Evolutionary conservation across 2,888 invertebrate genomes (phyloP).

Genomic region (Ornithoptera alexandrae): DNA sequence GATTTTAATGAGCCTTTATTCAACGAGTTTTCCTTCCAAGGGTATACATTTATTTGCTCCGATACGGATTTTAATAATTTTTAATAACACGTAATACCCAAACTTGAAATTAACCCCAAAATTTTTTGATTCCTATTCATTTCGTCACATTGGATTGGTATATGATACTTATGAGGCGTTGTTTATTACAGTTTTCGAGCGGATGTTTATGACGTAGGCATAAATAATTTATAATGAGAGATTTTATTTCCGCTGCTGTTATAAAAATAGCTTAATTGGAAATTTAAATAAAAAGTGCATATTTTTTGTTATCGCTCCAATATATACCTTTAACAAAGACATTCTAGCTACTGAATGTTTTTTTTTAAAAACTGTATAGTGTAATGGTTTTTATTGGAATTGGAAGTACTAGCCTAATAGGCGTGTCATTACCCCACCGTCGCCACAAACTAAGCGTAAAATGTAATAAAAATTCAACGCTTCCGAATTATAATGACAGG

Average conservation of each 20-base stretch:
- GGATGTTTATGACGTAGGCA: conserved; percentile 6
- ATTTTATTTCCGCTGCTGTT: conserved; percentile 5
- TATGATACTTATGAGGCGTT: conserved; percentile 8
- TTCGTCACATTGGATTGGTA: conserved; percentile 5
- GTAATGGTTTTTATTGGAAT: not conserved
- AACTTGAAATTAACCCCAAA: not conserved
- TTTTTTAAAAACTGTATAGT: too few species aligned
- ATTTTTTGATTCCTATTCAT: conserved; percentile 10
- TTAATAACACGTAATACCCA: not conserved
- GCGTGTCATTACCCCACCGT: conserved; percentile 61
- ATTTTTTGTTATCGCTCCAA: too few species aligned
- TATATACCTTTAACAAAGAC: too few species aligned
- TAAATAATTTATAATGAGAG: conserved; percentile 11
- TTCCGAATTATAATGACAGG: conserved; percentile 54
- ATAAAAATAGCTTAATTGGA: not conserved
- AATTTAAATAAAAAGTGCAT: too few species aligned
- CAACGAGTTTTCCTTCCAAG: conserved; percentile 51
- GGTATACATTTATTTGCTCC: conserved; percentile 50
- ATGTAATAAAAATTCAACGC: conserved; percentile 65
- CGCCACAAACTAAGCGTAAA: conserved; percentile 65
- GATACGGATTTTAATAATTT: conserved; percentile 11
- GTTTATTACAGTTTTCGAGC: conserved; percentile 11
- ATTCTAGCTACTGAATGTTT: too few species aligned
- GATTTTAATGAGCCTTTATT: conserved; percentile 74
- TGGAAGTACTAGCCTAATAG: conserved; percentile 61